Evolutionary conservation across 2,113 vertebrate genomes (phyloP), one percentile per base, ranked within the genome.

Genomic region (Oreochromis tanganicae): DNA sequence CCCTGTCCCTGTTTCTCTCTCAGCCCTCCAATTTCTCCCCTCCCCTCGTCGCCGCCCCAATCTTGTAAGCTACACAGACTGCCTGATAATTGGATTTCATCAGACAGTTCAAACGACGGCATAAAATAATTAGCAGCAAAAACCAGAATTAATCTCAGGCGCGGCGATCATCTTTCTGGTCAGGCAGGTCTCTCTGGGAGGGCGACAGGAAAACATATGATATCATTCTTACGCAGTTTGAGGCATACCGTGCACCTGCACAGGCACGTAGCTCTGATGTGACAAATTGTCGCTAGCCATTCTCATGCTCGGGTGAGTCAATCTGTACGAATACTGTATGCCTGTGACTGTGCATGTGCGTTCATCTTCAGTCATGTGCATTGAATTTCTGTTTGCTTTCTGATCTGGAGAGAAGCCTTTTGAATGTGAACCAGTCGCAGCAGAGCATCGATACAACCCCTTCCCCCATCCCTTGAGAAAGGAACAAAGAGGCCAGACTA

Each of bases 61-160:
- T 85, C 86, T 89, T 94, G 90, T 92, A 94, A 95, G 85, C 93
- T 91, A 92, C 91, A 90, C 87, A 92, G 86, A 90, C 88, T 66
- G 71, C 90, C 79, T 89, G 93, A 91, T 96, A 95, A 96, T 95
- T 96, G 95, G 94, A 96, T 95, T 96, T 95, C 88, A 94, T 94
- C 91, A 94, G 93, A 91, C 93, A 93, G 94, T 93, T 96, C 90
- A 95, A 94, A 96, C 81, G 78, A 83, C 52, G 32, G 85, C 86
- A 83, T 91, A 88, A 95, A 94, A 94, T 95, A 95, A 96, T 96
- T 96, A 96, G 92, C 80, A 86, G 88, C 91, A 92, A 92, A 92
- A 93, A 86, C 83, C 66, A 29, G 89, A 94, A 93, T 92, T 93
- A 92, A 94, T 93, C 93, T 91, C 61, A 56, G 48, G 86, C 84